Base-by-base conservation (phyloP, 2,888 invertebrate genomes). In the Cheilosia scutellata region DNA sequence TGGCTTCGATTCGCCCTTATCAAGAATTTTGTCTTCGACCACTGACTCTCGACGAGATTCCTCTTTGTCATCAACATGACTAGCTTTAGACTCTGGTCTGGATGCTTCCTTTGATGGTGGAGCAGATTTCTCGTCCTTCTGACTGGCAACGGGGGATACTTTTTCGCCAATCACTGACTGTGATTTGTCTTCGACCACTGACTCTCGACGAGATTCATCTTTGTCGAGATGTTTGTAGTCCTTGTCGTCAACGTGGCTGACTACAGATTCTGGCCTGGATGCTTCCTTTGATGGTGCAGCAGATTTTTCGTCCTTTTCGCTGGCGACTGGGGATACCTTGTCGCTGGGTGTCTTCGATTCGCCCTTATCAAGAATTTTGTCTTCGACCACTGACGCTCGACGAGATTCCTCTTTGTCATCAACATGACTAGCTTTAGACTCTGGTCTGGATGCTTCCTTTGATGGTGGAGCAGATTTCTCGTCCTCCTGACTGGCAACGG, bases 181-280 rank as follows among this genome's bases (percentile, higher is more conserved):
- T 4, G 20, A 5, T 13, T 6, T 31, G 4, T n/a, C n/a, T n/a
- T n/a, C n/a, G n/a, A n/a, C n/a, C n/a, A n/a, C n/a, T n/a, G 66
- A 80, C 25, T 33, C 27, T 6, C 25, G 79, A 2, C 4, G 11
- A 2, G 20, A 7, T 20, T 49, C 49, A 25, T 11, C 49, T 87
- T 0, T 11, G 68, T 58, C 88, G 0, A 33, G 33, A 9, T 7
- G 9, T 9, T 9, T 9, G 0, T n/a, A 33, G 88, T 65, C 80
- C 0, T 72, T 87, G 88, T 16, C 80, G 13, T 11, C 27, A 5
- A 75, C 53, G 2, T 74, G 84, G 7, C 68, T 88, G 3, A 44
- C 79, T 71, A 72, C 87, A 6, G 92, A 92, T 74, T 91, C 91
- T 57, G 91, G 91, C 11, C 83, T 84, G 0, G 88, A 87, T 11